Conservation (phyloP, 2,888 invertebrate genomes). For the Amphiduros pacificus region DNA sequence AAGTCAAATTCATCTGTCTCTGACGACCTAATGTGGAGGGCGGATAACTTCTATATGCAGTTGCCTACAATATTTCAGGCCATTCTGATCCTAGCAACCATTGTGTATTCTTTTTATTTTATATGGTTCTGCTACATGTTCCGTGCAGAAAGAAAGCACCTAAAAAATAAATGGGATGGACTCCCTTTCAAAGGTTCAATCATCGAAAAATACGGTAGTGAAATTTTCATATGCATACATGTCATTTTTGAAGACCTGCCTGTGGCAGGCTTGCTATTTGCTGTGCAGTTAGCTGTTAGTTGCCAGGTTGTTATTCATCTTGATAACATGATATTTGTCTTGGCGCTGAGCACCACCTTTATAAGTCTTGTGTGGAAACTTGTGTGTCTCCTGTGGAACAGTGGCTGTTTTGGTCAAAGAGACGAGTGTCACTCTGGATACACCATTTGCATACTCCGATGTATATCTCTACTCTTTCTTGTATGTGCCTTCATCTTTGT, state of each 20-base stretch:
- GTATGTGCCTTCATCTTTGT: background rate
- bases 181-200: background rate
- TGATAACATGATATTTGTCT: conserved; percentile 4
- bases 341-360: conserved; percentile 1
- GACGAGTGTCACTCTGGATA: conserved; percentile 2
- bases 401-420: conserved; percentile 10
- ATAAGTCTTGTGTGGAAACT: conserved; percentile 3
- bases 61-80: conserved; percentile 3
- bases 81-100: background rate
- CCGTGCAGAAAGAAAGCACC: background rate
- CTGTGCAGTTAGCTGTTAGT: background rate
- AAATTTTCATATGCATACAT: conserved; percentile 7
- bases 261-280: conserved; percentile 1
- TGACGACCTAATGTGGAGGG: background rate
- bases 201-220: conserved; percentile 6
- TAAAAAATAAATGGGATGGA: conserved; percentile 11
- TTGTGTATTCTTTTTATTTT: conserved; percentile 1
- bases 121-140: conserved; percentile 15
- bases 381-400: conserved; percentile 1
- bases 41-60: background rate
- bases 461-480: background rate
- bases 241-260: conserved; percentile 2
- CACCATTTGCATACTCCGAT: background rate
- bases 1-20: background rate
- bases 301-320: conserved; percentile 2